Evolutionary conservation across 2,797 vertebrate genomes (phyloP).

Genomic region (Tapera naevia): DNA sequence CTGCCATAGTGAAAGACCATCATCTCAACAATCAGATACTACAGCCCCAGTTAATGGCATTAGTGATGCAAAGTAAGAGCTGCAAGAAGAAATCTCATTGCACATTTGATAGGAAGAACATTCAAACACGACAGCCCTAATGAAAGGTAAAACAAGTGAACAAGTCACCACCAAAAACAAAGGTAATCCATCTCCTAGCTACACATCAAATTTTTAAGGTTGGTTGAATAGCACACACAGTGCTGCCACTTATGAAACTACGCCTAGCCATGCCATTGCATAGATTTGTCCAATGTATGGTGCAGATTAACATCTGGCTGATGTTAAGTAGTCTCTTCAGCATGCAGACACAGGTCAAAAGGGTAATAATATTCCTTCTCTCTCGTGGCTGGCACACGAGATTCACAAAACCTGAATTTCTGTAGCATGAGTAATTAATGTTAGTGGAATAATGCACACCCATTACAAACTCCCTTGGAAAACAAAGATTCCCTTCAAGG

Average conservation of each 20-base stretch:
- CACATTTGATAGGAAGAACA: neutral
- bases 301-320: neutral
- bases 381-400: neutral
- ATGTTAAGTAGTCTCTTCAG: neutral
- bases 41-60: neutral
- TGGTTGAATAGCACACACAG: neutral
- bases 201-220: neutral
- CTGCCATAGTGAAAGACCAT: neutral
- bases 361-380: conserved; percentile 28
- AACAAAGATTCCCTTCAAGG: conserved; percentile 27
- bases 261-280: neutral
- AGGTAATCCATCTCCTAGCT: neutral
- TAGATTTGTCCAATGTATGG: neutral
- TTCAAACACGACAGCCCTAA: accelerated
- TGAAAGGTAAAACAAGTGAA: neutral
- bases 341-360: neutral
- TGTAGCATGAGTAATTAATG: neutral
- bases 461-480: neutral
- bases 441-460: neutral
- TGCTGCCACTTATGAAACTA: neutral
- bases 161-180: neutral
- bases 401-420: neutral
- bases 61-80: neutral
- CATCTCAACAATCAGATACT: neutral
- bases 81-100: neutral